phyloP scores from a whole-genome alignment of 2,113 vertebrate genomes.

The Rhynchopsitta pachyrhyncha region DNA sequence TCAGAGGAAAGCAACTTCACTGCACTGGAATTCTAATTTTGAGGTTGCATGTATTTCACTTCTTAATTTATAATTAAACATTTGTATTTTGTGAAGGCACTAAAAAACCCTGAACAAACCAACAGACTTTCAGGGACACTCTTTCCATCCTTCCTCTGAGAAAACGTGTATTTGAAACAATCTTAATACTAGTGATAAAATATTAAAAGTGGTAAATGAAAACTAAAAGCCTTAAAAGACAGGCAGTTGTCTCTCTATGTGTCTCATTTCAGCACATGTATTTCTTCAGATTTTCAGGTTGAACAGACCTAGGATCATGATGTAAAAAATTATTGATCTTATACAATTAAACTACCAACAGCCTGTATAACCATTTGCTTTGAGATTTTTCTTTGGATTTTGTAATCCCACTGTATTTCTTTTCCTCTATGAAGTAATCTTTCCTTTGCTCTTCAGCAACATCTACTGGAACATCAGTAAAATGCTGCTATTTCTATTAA shows the following conservation, averaged over 20 bases:
- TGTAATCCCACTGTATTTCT: conserved; percentile 66
- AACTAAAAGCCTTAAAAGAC: conserved; percentile 52
- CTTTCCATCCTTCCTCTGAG: conserved; percentile 56
- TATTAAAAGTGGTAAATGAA: conserved; percentile 58
- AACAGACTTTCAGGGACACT: conserved; percentile 16
- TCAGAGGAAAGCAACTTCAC: conserved; percentile 59
- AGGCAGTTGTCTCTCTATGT: background rate
- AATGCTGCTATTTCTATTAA: conserved; percentile 78
- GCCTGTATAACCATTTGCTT: conserved; percentile 58
- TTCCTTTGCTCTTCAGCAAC: conserved; percentile 85
- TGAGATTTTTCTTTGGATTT: conserved; percentile 62
- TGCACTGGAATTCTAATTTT: conserved; percentile 66
- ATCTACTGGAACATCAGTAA: conserved; percentile 84
- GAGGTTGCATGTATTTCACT: conserved; percentile 56
- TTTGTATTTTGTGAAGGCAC: conserved; percentile 38
- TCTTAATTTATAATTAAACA: conserved; percentile 62
- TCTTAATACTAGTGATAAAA: conserved; percentile 54
- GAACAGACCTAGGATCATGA: background rate
- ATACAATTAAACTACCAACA: conserved; percentile 68
- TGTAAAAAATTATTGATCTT: conserved; percentile 60
- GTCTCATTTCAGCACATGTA: background rate
- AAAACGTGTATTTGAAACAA: conserved; percentile 60
- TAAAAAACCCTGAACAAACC: background rate
- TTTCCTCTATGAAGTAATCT: conserved; percentile 58
- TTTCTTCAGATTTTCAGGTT: conserved; percentile 10